Evolutionary conservation across 2,797 vertebrate genomes (phyloP).

Genomic region (Tapirus indicus): DNA sequence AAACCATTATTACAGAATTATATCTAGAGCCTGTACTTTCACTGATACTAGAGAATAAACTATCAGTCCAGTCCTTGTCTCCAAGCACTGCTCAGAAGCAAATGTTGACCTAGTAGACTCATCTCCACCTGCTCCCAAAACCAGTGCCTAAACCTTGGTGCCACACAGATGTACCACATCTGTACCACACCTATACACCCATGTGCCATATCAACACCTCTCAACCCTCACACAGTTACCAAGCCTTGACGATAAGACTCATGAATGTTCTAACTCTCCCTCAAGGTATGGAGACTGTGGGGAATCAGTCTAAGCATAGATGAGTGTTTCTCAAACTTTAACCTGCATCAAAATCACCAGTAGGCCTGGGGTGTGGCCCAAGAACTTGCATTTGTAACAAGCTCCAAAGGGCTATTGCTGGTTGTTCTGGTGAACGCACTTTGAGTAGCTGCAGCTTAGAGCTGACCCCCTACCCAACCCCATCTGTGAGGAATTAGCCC

Average conservation of each 20-base stretch:
- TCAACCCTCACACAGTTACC: neutral
- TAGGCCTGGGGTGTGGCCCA: neutral
- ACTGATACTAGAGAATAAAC: neutral
- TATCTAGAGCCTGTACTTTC: too few species aligned
- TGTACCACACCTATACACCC: too few species aligned
- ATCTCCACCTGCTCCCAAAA: neutral
- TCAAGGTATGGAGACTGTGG: too few species aligned
- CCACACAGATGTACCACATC: neutral
- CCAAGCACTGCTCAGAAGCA: neutral
- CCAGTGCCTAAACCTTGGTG: neutral
- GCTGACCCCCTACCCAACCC: neutral
- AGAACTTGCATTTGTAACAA: neutral
- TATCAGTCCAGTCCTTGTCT: neutral
- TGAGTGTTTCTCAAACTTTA: neutral
- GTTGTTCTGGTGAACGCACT: neutral
- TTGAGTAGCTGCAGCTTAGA: neutral
- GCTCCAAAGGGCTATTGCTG: neutral
- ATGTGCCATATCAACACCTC: neutral
- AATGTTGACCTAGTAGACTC: neutral
- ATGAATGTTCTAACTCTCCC: neutral
- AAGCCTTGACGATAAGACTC: neutral
- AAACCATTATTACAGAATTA: neutral
- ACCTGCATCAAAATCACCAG: neutral
- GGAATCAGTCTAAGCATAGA: neutral
- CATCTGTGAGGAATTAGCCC: neutral